Evolutionary conservation across 2,113 vertebrate genomes (phyloP).

Genomic region (Numenius arquata): DNA sequence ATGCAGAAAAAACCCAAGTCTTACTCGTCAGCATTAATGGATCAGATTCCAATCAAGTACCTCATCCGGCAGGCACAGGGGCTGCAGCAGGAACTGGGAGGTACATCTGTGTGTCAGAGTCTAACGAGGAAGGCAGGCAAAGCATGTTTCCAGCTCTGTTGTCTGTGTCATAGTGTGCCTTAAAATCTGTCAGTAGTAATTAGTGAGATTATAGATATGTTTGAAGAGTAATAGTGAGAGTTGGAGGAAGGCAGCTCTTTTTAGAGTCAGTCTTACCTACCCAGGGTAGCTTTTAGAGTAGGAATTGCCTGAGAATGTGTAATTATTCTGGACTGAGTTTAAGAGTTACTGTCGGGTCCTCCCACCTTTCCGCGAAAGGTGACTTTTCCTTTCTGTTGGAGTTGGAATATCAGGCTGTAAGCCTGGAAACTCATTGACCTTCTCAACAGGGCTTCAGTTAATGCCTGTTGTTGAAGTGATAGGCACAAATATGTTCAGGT

Average conservation of each 20-base stretch:
- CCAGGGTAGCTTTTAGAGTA: neutral
- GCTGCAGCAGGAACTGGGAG: constrained; percentile 93
- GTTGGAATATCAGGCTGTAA: neutral
- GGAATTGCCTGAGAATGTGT: neutral
- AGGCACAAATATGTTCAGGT: neutral
- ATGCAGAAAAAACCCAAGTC: constrained; percentile 97
- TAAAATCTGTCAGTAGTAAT: neutral
- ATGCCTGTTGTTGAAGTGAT: neutral
- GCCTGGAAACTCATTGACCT: neutral
- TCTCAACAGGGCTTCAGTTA: neutral
- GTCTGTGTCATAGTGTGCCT: neutral
- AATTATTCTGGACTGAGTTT: neutral
- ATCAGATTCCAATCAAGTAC: constrained; percentile 98
- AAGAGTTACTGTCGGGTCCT: neutral
- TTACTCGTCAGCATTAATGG: constrained; percentile 95
- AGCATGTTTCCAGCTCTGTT: neutral
- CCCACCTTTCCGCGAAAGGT: neutral
- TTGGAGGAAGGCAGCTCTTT: neutral
- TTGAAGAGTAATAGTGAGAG: neutral
- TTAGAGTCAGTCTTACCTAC: neutral
- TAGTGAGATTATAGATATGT: neutral
- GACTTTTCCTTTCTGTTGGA: neutral
- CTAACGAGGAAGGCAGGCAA: neutral
- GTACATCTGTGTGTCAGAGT: constrained; percentile 62
- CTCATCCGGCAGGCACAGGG: constrained; percentile 96